Base-by-base conservation (phyloP, 2,113 vertebrate genomes). In the Ceratotherium simum region DNA sequence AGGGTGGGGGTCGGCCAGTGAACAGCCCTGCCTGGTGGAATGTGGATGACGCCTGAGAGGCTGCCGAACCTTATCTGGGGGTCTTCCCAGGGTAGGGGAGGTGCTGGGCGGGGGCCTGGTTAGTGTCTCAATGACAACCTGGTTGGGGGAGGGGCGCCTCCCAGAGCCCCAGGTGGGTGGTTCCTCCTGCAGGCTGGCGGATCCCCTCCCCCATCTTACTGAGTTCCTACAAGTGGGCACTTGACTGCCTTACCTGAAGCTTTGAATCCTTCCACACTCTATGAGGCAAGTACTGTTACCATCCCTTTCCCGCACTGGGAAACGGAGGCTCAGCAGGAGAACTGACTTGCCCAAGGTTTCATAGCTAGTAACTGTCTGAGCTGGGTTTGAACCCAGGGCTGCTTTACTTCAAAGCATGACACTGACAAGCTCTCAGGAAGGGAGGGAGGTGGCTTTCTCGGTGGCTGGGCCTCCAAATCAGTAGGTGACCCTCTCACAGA, bases 1-100 rank as follows among this genome's bases (percentile, higher is more conserved):
- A 54, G 73, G 20, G 20, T 5, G 60, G 79, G 39, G 78, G 92
- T 65, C n/a, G 12, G 90, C 33, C 14, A 0, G 73, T 56, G 75
- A 33, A 18, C 16, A 48, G 79, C 76, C 87, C 73, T 67, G 97
- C 56, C 78, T 48, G 58, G 5, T 81, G 98, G 98, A 97, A 98
- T 98, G 98, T 62, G 54, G 70, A 87, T 84, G 97, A 94, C 79
- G 93, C 97, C 95, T 39, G 92, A 56, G 54, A 95, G 91, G 93
- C 98, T 81, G 90, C 54, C 4, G 20, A 62, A 56, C 86, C 97
- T 98, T 98, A 98, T 98, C 98, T 97, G 96, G 96, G 97, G 97
- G 91, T 86, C 95, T 93, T 97, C 91, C 88, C 85, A 21, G 78
- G 4, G 17, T 60, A 96, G 86, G 97, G 94, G 84, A 97, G 79